Evolutionary conservation across 2,113 vertebrate species (phyloP), one percentile per base, ranked within the genome.

Genomic region (Catharus fuscescens): DNA sequence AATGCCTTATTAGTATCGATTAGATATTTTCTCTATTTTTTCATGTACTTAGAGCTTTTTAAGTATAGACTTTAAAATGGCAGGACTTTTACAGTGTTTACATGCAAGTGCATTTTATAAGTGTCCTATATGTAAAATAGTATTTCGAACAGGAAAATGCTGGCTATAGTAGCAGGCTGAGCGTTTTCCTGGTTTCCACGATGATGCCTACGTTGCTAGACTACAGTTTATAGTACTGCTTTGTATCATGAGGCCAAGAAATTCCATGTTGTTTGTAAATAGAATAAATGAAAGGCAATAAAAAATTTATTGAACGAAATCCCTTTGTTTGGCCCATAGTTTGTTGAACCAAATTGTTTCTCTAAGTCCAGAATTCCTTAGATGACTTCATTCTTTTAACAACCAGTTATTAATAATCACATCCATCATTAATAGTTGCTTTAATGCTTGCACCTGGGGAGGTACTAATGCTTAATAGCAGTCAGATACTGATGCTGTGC

Each of bases 401-500:
- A 97, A 98, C 96, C 98, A 98, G 98, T 99, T 99, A 99, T 99
- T 97, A 98, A 98, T 99, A 98, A 99, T 98, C 98, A 98, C 98
- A 98, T 98, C 93, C 98, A 98, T 99, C 98, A 98, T 98, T 98
- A 99, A 97, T 98, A 97, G 98, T 98, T 97, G 98, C 98, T 98
- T 98, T 97, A 98, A 98, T 98, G 99, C 99, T 98, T 98, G 99
- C 98, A 98, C 98, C 96, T 97, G 97, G 97, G 97, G 98, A 97
- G 98, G 94, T 98, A 98, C 98, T 99, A 99, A 99, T 99, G 98
- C 98, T 98, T 98, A 98, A 98, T 98, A 98, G 99, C 98, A 98
- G 98, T 99, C 97, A 96, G 98, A 98, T 96, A 97, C 97, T 96
- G 96, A 96, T 98, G 97, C 94, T 96, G 96, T 94, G 97, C 97